A percentile compares a stretch with the other conserved stretches of the same genome.
Conservation (phyloP, 2,113 vertebrate species). For the Pleuronectes platessa region DNA sequence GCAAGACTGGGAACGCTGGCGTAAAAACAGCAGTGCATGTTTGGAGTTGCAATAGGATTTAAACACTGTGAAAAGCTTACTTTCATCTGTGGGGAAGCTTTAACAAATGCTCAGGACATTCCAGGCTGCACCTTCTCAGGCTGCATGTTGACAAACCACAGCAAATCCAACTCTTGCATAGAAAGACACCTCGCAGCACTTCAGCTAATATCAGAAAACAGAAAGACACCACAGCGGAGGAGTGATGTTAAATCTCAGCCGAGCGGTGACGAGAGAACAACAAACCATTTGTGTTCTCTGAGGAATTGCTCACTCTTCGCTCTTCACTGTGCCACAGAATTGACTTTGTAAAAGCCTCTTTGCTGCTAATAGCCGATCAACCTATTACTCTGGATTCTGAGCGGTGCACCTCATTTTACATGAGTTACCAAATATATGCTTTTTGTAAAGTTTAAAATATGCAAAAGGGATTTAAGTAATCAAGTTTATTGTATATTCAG, state of each 20-base stretch:
- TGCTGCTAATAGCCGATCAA: constrained; percentile 47
- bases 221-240: not conserved
- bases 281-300: constrained; percentile 19
- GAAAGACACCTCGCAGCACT: not conserved
- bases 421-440: not conserved
- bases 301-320: constrained; percentile 22
- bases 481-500: too few species aligned
- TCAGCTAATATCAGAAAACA: not conserved
- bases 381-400: constrained; percentile 25
- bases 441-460: not conserved
- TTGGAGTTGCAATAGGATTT: constrained; percentile 68
- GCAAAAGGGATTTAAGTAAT: not conserved
- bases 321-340: constrained; percentile 33
- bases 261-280: constrained; percentile 23
- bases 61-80: constrained; percentile 61
- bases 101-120: constrained; percentile 65
- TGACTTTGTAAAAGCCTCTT: constrained; percentile 68
- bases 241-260: not conserved
- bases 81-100: constrained; percentile 68
- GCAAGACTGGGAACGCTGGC: constrained; percentile 21
- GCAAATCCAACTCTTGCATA: not conserved
- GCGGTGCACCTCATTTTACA: constrained; percentile 18
- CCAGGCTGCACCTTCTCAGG: constrained; percentile 46
- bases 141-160: constrained; percentile 8
- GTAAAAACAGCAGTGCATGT: constrained; percentile 29